Conservation (phyloP, 2,113 vertebrate genomes). For the Gyps fulvus region DNA sequence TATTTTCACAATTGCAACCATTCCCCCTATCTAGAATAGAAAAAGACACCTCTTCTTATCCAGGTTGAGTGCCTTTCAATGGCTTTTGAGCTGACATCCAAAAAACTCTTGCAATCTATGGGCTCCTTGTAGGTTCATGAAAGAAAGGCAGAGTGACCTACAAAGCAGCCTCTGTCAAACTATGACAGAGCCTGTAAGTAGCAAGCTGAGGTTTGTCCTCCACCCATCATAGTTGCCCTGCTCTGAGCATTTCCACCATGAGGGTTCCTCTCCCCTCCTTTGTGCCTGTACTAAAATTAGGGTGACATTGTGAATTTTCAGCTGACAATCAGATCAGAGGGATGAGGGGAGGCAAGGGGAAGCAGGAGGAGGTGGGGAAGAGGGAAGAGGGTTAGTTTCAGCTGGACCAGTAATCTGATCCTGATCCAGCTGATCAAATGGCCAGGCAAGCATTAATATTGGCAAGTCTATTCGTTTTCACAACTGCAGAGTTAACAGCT, state of each 20-base stretch:
- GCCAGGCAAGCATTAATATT: background rate
- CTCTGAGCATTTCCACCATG: background rate
- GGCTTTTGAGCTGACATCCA: background rate
- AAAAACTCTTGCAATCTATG: background rate
- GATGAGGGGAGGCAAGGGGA: background rate
- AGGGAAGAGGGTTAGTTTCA: background rate
- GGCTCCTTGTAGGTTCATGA: background rate
- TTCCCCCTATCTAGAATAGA: background rate
- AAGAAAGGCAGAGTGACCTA: background rate
- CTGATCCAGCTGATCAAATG: background rate
- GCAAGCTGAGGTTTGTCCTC: background rate
- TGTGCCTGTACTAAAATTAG: background rate
- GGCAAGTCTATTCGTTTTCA: background rate
- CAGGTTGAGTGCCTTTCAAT: background rate
- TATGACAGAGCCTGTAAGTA: background rate
- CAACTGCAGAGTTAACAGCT: background rate
- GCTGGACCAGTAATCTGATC: background rate
- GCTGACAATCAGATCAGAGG: background rate
- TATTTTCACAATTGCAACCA: background rate
- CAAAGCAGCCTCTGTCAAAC: background rate
- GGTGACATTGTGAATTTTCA: background rate
- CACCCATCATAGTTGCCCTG: rapidly evolving
- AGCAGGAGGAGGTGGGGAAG: background rate
- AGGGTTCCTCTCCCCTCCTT: background rate
- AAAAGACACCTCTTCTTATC: background rate